Conservation (phyloP, 2,113 vertebrate species). For the Pedetes capensis region DNA sequence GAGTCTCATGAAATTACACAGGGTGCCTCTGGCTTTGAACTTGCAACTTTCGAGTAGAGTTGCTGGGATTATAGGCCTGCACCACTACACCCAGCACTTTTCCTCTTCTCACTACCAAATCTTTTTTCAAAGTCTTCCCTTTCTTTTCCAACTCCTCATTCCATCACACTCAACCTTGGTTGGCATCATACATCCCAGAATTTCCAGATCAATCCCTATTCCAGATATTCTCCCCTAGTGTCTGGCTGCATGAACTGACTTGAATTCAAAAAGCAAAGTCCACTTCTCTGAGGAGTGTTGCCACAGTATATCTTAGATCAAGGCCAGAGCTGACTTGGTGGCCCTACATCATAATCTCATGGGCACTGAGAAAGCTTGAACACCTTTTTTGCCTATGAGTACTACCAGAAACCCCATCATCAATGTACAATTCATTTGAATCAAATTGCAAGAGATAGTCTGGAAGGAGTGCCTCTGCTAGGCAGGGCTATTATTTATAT, state of each 20-base stretch:
- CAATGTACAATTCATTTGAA: background rate
- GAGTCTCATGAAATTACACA: too few species aligned
- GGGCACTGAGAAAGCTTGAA: background rate
- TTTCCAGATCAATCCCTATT: background rate
- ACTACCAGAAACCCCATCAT: background rate
- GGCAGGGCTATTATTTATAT: conserved; percentile 42
- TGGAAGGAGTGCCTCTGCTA: background rate
- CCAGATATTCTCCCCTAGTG: conserved; percentile 36
- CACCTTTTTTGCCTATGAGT: background rate
- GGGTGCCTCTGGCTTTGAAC: too few species aligned
- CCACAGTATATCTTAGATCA: background rate
- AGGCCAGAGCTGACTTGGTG: background rate
- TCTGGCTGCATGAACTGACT: background rate
- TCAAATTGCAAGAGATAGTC: background rate
- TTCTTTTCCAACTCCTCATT: background rate
- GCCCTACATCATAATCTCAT: background rate
- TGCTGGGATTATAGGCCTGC: too few species aligned
- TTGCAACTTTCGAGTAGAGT: too few species aligned
- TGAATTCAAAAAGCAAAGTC: conserved; percentile 30
- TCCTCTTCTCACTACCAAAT: background rate
- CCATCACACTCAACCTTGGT: background rate
- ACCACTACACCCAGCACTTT: too few species aligned
- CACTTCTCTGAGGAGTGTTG: background rate
- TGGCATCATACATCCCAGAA: background rate
- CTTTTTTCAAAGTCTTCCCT: background rate